Evolutionary conservation across 2,113 vertebrate genomes (phyloP), one percentile per base, ranked within the genome.

Genomic region (Neotragus pygmaeus): DNA sequence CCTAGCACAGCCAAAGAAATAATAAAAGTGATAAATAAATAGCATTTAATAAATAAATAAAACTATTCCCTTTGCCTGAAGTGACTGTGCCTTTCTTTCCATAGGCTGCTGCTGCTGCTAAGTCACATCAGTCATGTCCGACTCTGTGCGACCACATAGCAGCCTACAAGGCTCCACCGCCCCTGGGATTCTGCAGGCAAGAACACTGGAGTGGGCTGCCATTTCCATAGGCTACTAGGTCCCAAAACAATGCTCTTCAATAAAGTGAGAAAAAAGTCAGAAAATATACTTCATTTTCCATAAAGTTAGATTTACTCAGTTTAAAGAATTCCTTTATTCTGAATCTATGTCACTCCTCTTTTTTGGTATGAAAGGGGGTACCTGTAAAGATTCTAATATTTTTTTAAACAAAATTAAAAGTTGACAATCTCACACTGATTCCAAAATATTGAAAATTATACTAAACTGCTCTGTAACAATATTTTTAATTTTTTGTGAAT

Each of bases 321-420:
- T 73, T 89, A 73, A 90, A 90, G 43, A 73, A 47, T 89, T 57
- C 23, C 16, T 70, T 94, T 83, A 73, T 75, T 58, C 36, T 83
- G 39, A 83, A 60, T 83, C 58, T 17, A 49, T 75, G 30, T 55
- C 36, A 58, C 14, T 33, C 47, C 2, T 58, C 7, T 62, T 51
- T 91, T 43, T 13, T 81, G 78, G 27, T 62, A 28, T 84, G n/a
- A 84, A 53, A 83, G 25, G 10, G 88, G 11, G 43, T 90, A 70
- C 73, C 53, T 45, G n/a, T 51, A 62, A 60, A 62, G 51, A 84
- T 15, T 75, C 51, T 95, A 80, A 55, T 66, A 12, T 30, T 49
- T 94, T 94, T 86, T 82, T 45, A 51, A 95, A 95, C 43, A 88
- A 75, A 96, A 88, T 53, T 16, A 83, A 75, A 92, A 92, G 33